These are phyloP conservation scores for Meghimatium bilineatum DNA, from an alignment of 2,888 invertebrate species.

Conservation along the genomic window DNA sequence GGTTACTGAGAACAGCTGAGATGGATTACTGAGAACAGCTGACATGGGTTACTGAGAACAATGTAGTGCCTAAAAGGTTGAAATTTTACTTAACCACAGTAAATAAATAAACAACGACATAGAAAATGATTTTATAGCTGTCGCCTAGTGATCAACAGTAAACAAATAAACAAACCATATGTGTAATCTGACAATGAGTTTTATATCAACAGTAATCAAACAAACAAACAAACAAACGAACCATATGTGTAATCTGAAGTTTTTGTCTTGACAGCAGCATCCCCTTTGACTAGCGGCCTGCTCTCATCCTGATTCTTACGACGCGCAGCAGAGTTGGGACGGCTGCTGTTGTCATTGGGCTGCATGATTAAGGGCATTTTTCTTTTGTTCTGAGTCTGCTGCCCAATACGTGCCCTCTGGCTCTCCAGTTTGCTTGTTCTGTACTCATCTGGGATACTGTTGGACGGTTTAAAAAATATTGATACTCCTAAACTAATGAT, in stretches of 20 bases:
- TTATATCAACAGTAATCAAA: neutral
- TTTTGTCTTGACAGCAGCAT: conserved; percentile 59
- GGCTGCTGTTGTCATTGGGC: conserved; percentile 63
- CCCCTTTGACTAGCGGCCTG: conserved; percentile 62
- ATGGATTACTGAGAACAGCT: too few species aligned
- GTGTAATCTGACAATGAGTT: neutral
- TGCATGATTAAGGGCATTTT: conserved; percentile 63
- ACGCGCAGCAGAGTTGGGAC: conserved; percentile 53
- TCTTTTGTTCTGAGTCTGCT: conserved; percentile 62
- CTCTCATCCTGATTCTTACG: conserved; percentile 64
- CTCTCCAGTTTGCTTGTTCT: conserved; percentile 59
- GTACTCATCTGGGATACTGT: conserved; percentile 68
- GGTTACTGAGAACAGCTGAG: too few species aligned
- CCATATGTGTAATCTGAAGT: conserved; percentile 60
- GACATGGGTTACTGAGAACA: too few species aligned
- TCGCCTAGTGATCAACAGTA: too few species aligned
- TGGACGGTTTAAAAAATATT: neutral
- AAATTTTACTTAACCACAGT: too few species aligned
- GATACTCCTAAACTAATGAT: neutral
- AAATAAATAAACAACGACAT: too few species aligned
- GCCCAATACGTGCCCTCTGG: conserved; percentile 64
- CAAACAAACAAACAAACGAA: neutral
- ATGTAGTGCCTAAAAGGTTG: too few species aligned
- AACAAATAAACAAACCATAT: neutral
- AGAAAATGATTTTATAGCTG: too few species aligned